Base-by-base conservation (phyloP, 2,797 vertebrate species). In the Acanthurus lineatus region DNA sequence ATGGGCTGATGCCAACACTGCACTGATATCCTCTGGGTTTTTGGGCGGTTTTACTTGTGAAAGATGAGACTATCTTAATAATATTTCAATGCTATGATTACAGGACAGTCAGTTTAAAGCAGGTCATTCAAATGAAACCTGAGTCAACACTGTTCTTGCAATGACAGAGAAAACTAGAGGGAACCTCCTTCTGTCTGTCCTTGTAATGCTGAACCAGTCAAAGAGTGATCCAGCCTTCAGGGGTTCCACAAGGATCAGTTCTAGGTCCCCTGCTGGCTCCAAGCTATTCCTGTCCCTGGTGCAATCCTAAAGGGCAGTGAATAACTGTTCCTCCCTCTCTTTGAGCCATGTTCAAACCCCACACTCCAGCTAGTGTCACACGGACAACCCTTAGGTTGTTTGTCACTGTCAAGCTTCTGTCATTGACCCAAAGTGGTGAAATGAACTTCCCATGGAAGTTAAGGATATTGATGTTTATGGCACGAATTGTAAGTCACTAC, bases 161-260 rank as follows among this genome's bases (percentile, higher is more conserved):
- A 32, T 32, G 28, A 32, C 28, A 40, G 40, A 40, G 40, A 40
- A 32, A 40, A 40, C 40, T 10, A 40, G 40, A 40, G 40, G 7
- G 40, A 40, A 40, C 40, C 10, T 10, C 40, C 8, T 8, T 9
- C 10, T 2, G 7, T 40, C 40, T 40, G 40, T 40, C 6, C 40
- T 40, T 10, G 10, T 40, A 9, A 40, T 8, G 7, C 40, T 40
- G 40, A 8, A 40, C 28, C 28, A 32, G 28, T 32, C 28, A 32
- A 32, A 32, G 28, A 32, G 28, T 32, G 40, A 51, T 11, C 38
- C 16, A 44, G 51, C 17, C 11, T 16, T 8, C 11, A 32, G 32
- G 49, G 1, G 28, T 22, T 53, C 64, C 35, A 35, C 52, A 69
- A 49, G 65, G 70, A 54, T 57, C 57, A 4, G 16, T 28, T 56